phyloP scores from a whole-genome alignment of 2,888 invertebrate species.

The Acronicta alni region DNA sequence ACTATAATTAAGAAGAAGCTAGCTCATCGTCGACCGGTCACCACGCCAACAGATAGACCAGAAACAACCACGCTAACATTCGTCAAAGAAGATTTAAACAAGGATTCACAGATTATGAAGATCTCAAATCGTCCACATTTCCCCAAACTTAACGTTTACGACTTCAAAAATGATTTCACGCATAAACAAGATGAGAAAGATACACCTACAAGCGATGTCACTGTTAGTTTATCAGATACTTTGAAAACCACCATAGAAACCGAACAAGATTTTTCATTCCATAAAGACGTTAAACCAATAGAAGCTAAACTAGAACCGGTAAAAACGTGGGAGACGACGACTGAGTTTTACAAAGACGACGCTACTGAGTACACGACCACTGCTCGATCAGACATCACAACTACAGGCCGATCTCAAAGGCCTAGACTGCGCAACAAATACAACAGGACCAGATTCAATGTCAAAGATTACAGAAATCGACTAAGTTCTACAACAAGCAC shows the following conservation, averaged over 20 bases:
- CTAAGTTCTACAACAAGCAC: conserved; percentile 89
- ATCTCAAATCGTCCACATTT: conserved; percentile 79
- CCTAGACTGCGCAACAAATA: conserved; percentile 87
- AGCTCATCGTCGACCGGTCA: conserved; percentile 74
- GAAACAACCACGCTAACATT: conserved; percentile 77
- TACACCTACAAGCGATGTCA: conserved; percentile 86
- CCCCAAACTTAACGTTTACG: conserved; percentile 68
- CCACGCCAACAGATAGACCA: conserved; percentile 71
- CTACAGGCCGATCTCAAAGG: conserved; percentile 70
- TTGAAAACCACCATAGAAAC: conserved; percentile 69
- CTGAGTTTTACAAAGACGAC: conserved; percentile 65
- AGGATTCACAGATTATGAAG: conserved; percentile 87
- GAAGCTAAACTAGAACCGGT: conserved; percentile 78
- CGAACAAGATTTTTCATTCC: conserved; percentile 80
- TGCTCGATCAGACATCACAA: conserved; percentile 71
- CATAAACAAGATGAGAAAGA: conserved; percentile 88
- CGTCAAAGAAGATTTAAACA: conserved; percentile 70
- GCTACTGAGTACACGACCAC: conserved; percentile 71
- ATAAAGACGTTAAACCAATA: conserved; percentile 82
- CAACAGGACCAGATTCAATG: conserved; percentile 92
- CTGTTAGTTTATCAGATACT: conserved; percentile 75
- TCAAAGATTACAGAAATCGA: conserved; percentile 93
- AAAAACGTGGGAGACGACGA: conserved; percentile 69
- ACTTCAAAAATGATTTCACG: conserved; percentile 77
- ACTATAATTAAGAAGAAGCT: conserved; percentile 82